phyloP scores from a whole-genome alignment of 92 coral and sea anemone species.

The Blastomussa wellsi region DNA sequence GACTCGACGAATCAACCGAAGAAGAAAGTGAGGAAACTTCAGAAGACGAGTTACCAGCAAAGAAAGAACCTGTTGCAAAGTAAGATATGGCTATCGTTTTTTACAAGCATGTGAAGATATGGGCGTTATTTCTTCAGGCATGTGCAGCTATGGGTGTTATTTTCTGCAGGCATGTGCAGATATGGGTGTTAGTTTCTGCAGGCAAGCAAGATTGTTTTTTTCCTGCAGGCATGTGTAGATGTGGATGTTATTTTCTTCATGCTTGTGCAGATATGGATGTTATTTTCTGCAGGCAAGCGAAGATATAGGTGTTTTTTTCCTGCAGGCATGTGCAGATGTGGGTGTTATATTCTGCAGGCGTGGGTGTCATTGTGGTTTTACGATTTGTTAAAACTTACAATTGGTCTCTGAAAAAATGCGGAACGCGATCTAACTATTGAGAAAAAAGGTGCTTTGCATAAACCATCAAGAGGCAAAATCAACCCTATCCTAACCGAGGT shows the following conservation, averaged over 20 bases:
- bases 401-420: neutral
- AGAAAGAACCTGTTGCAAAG: conserved; percentile 15
- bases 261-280: no score
- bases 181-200: no score
- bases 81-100: neutral
- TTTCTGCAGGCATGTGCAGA: no score
- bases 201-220: no score
- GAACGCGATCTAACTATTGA: neutral
- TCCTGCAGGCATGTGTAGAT: no score
- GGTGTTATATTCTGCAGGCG: no score
- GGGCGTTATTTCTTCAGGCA: neutral
- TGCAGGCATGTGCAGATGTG: no score
- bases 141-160: neutral
- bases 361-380: no score
- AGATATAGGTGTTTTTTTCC: no score
- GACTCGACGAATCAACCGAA: conserved; percentile 46
- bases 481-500: neutral
- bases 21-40: conserved; percentile 52
- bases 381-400: neutral
- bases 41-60: conserved; percentile 40
- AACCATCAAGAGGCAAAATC: neutral
- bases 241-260: no score
- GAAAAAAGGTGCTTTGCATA: neutral
- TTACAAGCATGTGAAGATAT: neutral
- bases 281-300: no score